Evolutionary conservation across 1,140 invertebrate species (phyloP), one percentile per base, ranked within the genome.

Genomic region (Euwallacea fornicatus): DNA sequence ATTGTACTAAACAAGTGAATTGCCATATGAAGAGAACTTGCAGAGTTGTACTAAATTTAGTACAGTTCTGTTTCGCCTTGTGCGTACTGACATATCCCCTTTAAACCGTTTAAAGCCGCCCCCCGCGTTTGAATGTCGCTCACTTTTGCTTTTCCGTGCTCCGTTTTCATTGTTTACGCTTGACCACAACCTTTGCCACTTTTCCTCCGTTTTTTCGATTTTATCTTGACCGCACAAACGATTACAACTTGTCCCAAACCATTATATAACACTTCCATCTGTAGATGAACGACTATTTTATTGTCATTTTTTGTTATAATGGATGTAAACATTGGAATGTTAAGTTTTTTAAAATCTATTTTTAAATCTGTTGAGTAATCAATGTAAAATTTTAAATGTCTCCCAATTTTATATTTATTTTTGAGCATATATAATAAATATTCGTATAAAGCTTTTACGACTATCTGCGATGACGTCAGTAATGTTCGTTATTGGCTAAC

Each of bases 91-190:
- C 11, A 42, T 64, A 64, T 70, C 68, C 6, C 13, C 68, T 70
- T 70, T 70, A 70, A 63, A 56, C 44, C 60, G 59, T 55, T 62
- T 61, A 61, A 63, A 33, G 56, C 56, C 44, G 21, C 44, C 56
- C 47, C 44, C 59, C 60, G 33, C 44, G 16, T 55, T 64, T 64
- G 50, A 63, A 71, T 71, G 69, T 71, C 69, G 69, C 69, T 65
- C 69, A 71, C 69, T 71, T 71, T 71, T 71, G 69, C 69, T 71
- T 71, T 71, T 71, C 53, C 60, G 69, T 42, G 69, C 53, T n/a
- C 42, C 64, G 15, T 42, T 55, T 66, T 15, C 53, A 15, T 66
- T 66, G 64, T 66, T 66, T 68, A 68, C 66, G 66, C 58, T 60
- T 61, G 66, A 68, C 66, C 66, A 61, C 66, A 68, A 68, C 66